Conservation (phyloP, 2,888 invertebrate species). For the Deilephila porcellus region DNA sequence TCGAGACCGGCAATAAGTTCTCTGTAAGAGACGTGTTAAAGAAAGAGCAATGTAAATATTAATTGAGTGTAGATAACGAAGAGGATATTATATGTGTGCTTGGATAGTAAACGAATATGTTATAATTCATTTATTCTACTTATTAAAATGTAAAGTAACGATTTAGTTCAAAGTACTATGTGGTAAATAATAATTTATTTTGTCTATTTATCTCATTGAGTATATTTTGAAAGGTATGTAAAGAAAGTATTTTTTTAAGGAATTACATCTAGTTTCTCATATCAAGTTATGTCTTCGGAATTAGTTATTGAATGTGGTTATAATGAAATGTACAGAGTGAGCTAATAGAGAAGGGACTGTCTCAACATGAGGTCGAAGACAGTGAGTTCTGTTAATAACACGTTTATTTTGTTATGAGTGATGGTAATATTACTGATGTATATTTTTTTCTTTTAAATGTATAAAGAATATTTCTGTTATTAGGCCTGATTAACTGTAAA, state of each 20-base stretch:
- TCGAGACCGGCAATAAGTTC: conserved; percentile 6
- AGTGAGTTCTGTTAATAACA: conserved; percentile 24
- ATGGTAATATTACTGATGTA: conserved; percentile 35
- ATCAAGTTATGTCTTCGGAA: neutral
- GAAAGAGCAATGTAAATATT: conserved; percentile 12
- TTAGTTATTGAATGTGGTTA: conserved; percentile 10
- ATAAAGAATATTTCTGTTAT: conserved; percentile 22
- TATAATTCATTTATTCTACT: conserved; percentile 23
- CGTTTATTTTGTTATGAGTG: conserved; percentile 24
- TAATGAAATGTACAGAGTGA: neutral
- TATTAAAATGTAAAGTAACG: conserved; percentile 13
- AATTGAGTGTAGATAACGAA: conserved; percentile 8
- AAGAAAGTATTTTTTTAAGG: conserved; percentile 9
- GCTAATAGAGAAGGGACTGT: neutral
- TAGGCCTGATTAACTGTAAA: conserved; percentile 19
- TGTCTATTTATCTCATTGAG: conserved; percentile 24
- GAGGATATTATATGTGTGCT: conserved; percentile 8
- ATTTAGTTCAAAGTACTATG: conserved; percentile 18
- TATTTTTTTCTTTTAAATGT: conserved; percentile 34
- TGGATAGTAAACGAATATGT: conserved; percentile 1
- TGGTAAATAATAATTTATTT: conserved; percentile 27
- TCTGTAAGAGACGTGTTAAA: conserved; percentile 5
- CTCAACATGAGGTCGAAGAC: neutral
- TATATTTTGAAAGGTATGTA: conserved; percentile 9
- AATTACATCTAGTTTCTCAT: conserved; percentile 3